A percentile compares a stretch with the other conserved stretches of the same genome.
Conservation (phyloP, 2,113 vertebrate genomes). For the Regulus satrapa region DNA sequence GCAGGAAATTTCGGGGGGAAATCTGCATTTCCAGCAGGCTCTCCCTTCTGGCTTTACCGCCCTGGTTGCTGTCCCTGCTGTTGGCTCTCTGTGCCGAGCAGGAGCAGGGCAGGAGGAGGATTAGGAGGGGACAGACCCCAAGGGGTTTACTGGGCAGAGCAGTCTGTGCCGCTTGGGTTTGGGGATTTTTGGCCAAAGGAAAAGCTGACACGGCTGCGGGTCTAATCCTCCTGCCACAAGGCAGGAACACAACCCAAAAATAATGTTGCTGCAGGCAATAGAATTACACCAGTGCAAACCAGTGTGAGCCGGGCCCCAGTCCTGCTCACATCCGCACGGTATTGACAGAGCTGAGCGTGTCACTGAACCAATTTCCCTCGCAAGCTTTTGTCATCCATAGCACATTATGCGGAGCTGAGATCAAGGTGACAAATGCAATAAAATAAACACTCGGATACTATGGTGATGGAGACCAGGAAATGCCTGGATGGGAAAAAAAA, state of each 20-base stretch:
- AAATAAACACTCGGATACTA: slow-evolving; percentile 16
- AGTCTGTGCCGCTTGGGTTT: neutral
- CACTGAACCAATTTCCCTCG: neutral
- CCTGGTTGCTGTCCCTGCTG: neutral
- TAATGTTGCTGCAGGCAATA: slow-evolving; percentile 11
- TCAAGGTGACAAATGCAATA: slow-evolving; percentile 48
- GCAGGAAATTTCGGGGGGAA: neutral
- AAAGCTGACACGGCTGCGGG: neutral
- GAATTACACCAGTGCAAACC: neutral
- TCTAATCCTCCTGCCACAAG: slow-evolving; percentile 24
- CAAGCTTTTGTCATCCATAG: slow-evolving; percentile 11
- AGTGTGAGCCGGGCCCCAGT: neutral
- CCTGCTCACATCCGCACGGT: neutral
- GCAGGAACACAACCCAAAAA: neutral
- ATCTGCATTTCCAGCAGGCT: neutral
- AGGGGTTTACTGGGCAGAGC: neutral
- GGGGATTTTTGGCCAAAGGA: neutral
- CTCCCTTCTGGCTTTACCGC: neutral
- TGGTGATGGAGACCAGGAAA: slow-evolving; percentile 25
- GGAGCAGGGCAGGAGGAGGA: neutral
- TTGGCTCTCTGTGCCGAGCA: neutral
- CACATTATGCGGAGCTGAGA: slow-evolving; percentile 22
- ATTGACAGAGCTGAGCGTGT: neutral
- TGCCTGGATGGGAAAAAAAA: neutral
- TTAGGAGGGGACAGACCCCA: neutral